A percentile compares a stretch with the other conserved stretches of the same genome.
phyloP scores from a whole-genome alignment of 37 sponge, comb jelly and placozoan genomes.

The Theonella swinhoei region DNA sequence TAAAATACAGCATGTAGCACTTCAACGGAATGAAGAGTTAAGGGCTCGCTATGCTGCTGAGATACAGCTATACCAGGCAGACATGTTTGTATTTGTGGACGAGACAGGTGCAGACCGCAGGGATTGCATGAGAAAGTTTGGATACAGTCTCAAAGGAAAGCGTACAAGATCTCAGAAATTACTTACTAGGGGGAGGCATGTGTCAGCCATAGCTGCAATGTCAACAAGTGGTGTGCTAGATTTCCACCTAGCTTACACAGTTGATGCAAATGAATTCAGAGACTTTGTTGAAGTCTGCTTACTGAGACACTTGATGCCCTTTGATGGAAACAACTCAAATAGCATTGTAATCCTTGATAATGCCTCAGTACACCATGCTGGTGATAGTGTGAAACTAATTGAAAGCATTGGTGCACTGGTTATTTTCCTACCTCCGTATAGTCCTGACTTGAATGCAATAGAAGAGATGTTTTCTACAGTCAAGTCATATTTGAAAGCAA shows the following conservation, averaged over 20 bases:
- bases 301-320: constrained; percentile 24
- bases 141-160: constrained; percentile 18
- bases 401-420: constrained; percentile 3
- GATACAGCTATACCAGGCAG: neutral
- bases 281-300: too few species aligned
- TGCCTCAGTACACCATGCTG: constrained; percentile 10
- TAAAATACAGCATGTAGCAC: constrained; percentile 9
- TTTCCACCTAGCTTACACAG: neutral
- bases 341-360: constrained; percentile 22
- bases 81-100: constrained; percentile 41
- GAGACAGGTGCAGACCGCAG: constrained; percentile 24
- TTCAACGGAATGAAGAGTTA: neutral
- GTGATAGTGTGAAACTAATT: neutral
- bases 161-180: neutral
- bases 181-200: constrained; percentile 3
- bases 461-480: neutral
- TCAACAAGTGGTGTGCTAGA: constrained; percentile 20
- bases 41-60: too few species aligned
- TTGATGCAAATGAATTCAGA: neutral
- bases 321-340: constrained; percentile 7
- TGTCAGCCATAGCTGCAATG: constrained; percentile 33
- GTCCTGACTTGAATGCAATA: neutral
- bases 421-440: constrained; percentile 8
- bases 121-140: constrained; percentile 22
- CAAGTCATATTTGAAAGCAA: constrained; percentile 7